phyloP scores from a whole-genome alignment of 2,113 vertebrate species.

The Gavia stellata region DNA sequence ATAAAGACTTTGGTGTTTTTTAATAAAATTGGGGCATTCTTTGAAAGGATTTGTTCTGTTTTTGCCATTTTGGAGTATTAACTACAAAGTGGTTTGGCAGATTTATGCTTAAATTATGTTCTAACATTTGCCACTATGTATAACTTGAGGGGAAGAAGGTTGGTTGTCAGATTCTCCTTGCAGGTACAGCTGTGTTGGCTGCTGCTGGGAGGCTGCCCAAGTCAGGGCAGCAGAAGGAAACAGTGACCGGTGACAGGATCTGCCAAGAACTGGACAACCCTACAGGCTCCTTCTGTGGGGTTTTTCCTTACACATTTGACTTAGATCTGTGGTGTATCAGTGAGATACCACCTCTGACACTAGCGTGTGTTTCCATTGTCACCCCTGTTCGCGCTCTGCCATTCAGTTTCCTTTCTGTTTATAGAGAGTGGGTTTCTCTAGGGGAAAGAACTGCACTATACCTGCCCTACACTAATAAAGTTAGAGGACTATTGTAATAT shows the following conservation, averaged over 20 bases:
- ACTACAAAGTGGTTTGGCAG: neutral
- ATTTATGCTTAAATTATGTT: neutral
- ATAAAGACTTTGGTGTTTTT: neutral
- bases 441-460: neutral
- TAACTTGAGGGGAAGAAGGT: neutral
- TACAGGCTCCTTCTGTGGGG: neutral
- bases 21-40: neutral
- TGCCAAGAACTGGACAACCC: neutral
- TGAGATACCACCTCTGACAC: neutral
- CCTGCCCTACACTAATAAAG: neutral
- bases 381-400: neutral
- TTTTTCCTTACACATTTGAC: neutral
- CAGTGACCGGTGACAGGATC: neutral
- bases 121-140: neutral
- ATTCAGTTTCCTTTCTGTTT: neutral
- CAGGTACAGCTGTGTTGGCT: neutral
- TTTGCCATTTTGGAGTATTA: neutral
- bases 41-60: neutral
- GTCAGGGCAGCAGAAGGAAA: neutral
- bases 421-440: neutral
- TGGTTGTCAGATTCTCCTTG: neutral
- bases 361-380: neutral
- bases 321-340: neutral
- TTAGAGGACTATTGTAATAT: neutral
- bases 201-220: neutral